phyloP scores from a whole-genome alignment of 2,113 vertebrate genomes.

The Oreochromis aureus region DNA sequence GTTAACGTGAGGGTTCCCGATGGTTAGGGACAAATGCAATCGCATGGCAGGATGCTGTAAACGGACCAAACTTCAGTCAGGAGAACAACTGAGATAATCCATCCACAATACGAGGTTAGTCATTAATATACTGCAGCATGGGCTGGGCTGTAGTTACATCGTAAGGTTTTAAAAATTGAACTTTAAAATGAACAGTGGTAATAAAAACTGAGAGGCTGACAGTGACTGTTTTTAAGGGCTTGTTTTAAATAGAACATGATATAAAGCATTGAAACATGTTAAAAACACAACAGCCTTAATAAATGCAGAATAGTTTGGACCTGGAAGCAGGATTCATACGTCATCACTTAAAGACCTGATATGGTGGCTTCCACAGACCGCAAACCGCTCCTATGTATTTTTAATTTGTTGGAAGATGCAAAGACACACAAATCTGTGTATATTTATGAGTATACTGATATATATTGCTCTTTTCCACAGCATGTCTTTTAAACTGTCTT shows the following conservation, averaged over 20 bases:
- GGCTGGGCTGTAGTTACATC: background rate
- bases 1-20: background rate
- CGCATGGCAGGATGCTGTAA: background rate
- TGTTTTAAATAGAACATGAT: background rate
- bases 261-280: background rate
- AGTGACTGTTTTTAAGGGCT: background rate
- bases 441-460: background rate
- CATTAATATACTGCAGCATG: background rate
- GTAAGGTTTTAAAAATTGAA: accelerated
- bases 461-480: background rate
- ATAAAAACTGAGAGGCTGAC: background rate
- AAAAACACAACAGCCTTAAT: background rate
- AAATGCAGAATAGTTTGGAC: background rate
- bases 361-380: background rate
- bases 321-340: background rate
- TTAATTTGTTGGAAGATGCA: background rate
- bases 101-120: accelerated
- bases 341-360: background rate
- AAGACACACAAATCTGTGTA: background rate
- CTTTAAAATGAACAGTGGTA: background rate
- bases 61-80: accelerated
- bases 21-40: background rate
- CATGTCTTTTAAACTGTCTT: background rate
- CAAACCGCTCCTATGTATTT: background rate
- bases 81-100: background rate